A percentile compares a stretch with the other conserved stretches of the same genome.
Evolutionary conservation across 2,888 invertebrate species (phyloP).

Genomic region (Seira musarum): DNA sequence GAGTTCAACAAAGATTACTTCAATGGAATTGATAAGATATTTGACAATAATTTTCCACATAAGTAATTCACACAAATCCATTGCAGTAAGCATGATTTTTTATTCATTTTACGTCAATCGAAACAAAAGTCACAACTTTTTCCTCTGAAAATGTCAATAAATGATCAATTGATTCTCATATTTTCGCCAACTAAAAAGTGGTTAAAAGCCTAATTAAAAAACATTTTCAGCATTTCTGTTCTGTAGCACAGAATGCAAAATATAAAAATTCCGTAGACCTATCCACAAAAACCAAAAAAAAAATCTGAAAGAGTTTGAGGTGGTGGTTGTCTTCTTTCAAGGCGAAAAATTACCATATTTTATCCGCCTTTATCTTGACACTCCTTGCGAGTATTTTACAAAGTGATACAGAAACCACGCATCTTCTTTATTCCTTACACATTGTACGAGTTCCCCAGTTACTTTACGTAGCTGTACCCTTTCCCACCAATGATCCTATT

Average conservation of each 20-base stretch:
- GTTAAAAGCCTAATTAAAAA: background rate
- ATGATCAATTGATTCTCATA: background rate
- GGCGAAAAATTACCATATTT: background rate
- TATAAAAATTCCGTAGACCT: background rate
- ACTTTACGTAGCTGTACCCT: background rate
- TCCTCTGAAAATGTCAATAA: background rate
- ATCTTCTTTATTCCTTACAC: background rate
- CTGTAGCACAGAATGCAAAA: background rate
- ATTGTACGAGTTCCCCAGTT: background rate
- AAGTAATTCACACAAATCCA: no score
- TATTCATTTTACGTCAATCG: no score
- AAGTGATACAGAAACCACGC: background rate
- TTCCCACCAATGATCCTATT: background rate
- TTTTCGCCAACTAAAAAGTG: background rate
- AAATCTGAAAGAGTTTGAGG: background rate
- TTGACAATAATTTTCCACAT: no score
- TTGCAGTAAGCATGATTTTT: no score
- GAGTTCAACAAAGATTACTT: no score
- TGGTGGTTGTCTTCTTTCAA: conserved; percentile 5
- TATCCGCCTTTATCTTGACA: conserved; percentile 27
- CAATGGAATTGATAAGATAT: no score
- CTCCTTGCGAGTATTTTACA: background rate
- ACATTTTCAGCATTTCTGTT: background rate
- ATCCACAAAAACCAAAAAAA: background rate
- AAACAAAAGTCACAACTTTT: no score